Percentiles rank a stretch among this genome's conserved stretches.
These are phyloP conservation scores for Eulemur albifrons DNA, from an alignment of 2,797 vertebrate species.

Conservation along the genomic window DNA sequence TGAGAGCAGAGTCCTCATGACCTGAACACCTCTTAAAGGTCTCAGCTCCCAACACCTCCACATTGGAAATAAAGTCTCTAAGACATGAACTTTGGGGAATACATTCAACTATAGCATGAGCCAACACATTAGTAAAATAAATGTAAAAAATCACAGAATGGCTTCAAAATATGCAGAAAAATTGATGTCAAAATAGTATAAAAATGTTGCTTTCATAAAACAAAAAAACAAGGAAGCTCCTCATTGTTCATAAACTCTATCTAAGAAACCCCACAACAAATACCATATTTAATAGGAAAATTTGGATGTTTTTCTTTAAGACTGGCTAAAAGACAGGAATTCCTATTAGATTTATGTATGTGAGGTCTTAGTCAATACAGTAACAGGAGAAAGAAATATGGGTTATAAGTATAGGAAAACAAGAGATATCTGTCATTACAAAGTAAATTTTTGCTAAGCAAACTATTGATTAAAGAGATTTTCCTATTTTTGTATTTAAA, in stretches of 20 bases:
- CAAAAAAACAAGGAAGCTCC: background rate
- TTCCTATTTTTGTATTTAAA: background rate
- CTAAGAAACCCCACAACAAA: background rate
- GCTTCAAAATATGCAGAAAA: background rate
- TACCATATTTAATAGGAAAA: background rate
- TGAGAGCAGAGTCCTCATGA: background rate
- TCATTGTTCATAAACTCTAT: background rate
- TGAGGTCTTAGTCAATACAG: background rate
- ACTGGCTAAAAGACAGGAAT: background rate
- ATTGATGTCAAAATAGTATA: background rate
- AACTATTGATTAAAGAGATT: background rate
- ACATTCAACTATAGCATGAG: background rate
- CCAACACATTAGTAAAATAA: background rate
- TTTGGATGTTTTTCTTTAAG: background rate
- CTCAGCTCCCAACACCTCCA: background rate
- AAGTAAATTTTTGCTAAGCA: background rate
- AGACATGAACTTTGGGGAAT: background rate
- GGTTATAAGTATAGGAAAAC: background rate
- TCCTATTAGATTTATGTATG: background rate
- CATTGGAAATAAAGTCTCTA: background rate
- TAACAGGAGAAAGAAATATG: background rate
- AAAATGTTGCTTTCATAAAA: background rate
- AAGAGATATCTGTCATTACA: background rate
- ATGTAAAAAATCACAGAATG: background rate
- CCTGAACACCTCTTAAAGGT: background rate